Conservation (phyloP, 2,797 vertebrate genomes). For the Antennarius maculatus region DNA sequence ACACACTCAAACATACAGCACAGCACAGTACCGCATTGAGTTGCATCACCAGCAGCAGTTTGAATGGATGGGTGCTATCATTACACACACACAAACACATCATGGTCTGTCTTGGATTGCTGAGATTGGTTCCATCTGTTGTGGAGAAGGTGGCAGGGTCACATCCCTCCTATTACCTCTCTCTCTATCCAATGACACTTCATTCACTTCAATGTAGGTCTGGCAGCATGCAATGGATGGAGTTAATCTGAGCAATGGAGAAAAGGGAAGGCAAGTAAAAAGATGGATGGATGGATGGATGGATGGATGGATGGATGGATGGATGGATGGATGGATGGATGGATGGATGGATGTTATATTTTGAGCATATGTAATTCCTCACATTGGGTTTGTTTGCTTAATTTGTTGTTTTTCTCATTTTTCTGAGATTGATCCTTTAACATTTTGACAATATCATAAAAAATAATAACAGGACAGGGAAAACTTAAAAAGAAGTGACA, state of each 20-base stretch:
- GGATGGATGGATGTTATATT: background rate
- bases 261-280: slow-evolving; percentile 1
- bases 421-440: too few species aligned
- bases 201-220: slow-evolving; percentile 53
- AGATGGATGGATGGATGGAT: slow-evolving; percentile 27
- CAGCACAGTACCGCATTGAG: slow-evolving; percentile 59
- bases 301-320: slow-evolving; percentile 24
- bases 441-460: too few species aligned
- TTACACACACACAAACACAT: slow-evolving; percentile 52
- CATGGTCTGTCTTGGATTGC: slow-evolving; percentile 50
- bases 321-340: slow-evolving; percentile 32
- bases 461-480: too few species aligned
- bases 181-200: slow-evolving; percentile 61
- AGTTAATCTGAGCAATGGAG: slow-evolving; percentile 52
- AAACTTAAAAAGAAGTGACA: too few species aligned
- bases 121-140: slow-evolving; percentile 75
- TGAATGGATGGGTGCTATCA: slow-evolving; percentile 65
- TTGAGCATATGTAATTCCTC: too few species aligned
- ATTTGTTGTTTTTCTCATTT: too few species aligned
- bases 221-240: slow-evolving; percentile 49
- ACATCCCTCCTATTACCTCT: slow-evolving; percentile 67
- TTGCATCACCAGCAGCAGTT: slow-evolving; percentile 58
- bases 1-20: slow-evolving; percentile 42
- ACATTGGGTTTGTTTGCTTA: too few species aligned
- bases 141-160: slow-evolving; percentile 68